A percentile compares a stretch with the other conserved stretches of the same genome.
Conservation (phyloP, 2,797 vertebrate genomes). For the Sebastes minor region DNA sequence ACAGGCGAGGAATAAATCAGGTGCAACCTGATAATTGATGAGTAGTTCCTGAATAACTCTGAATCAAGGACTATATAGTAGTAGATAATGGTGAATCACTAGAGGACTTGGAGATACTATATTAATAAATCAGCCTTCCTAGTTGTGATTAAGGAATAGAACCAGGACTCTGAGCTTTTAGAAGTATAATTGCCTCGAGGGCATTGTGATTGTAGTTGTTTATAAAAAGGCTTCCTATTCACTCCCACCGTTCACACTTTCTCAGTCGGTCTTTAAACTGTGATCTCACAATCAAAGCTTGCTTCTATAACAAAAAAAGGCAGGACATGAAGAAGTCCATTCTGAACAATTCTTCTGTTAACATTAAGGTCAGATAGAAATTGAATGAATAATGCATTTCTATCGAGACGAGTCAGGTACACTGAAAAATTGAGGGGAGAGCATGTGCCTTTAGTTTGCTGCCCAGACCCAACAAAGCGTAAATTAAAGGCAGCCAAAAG, state of each 20-base stretch:
- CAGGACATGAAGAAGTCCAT: not conserved
- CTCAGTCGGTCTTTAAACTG: not conserved
- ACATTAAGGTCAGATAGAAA: conserved; percentile 27
- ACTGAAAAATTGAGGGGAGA: not conserved
- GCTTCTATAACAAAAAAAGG: not conserved
- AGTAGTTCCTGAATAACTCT: not conserved
- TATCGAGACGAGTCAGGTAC: not conserved
- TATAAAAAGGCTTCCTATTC: not conserved
- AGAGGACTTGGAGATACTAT: not conserved
- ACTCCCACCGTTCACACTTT: not conserved
- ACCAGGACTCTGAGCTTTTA: not conserved
- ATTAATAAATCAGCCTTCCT: not conserved
- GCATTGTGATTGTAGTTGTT: not conserved
- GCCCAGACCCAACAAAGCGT: not conserved
- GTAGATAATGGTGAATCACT: not conserved
- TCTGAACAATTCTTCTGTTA: conserved; percentile 1
- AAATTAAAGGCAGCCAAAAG: conserved; percentile 21
- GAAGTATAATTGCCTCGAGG: not conserved
- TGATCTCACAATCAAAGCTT: not conserved
- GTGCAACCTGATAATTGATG: not conserved
- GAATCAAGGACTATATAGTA: not conserved
- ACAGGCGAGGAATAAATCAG: not conserved
- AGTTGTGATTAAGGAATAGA: not conserved
- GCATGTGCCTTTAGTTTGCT: not conserved
- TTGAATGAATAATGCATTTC: conserved; percentile 36